phyloP scores from a whole-genome alignment of 2,888 invertebrate species.

The Latrodectus hesperus region DNA sequence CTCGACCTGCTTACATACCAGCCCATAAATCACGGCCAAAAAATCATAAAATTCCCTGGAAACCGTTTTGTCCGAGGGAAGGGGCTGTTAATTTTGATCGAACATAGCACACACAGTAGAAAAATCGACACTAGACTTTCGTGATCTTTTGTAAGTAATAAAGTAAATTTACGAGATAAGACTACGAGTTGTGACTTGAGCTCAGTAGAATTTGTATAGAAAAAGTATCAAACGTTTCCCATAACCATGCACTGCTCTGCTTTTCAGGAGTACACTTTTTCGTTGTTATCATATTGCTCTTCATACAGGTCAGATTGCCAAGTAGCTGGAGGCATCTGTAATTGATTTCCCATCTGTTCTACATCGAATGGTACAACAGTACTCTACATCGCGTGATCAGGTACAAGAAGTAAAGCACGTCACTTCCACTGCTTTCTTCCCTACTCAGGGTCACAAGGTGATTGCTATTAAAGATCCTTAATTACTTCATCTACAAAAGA shows the following conservation, averaged over 20 bases:
- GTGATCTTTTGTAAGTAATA: background rate
- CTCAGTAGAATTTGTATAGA: background rate
- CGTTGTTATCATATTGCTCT: slow-evolving; percentile 13
- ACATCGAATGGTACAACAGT: slow-evolving; percentile 21
- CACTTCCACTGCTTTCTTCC: slow-evolving; percentile 23
- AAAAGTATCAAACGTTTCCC: background rate
- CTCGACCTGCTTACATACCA: background rate
- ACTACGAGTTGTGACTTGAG: background rate
- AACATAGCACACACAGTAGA: background rate
- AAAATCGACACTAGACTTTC: background rate
- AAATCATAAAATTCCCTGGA: background rate
- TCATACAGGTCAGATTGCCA: slow-evolving; percentile 31
- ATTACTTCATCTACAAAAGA: slow-evolving; percentile 62
- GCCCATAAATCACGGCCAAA: background rate
- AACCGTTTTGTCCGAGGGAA: background rate
- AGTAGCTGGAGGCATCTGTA: slow-evolving; percentile 24
- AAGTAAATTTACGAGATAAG: background rate
- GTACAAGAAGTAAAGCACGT: slow-evolving; percentile 46
- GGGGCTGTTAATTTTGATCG: background rate
- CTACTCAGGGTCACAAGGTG: slow-evolving; percentile 38
- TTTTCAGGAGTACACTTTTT: background rate
- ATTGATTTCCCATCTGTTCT: slow-evolving; percentile 61
- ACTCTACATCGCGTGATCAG: slow-evolving; percentile 36
- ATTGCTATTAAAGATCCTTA: slow-evolving; percentile 61
- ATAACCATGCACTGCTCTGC: slow-evolving; percentile 12